These are phyloP conservation scores for Lichenostomus cassidix DNA, from an alignment of 2,113 vertebrate genomes.

Conservation along the genomic window DNA sequence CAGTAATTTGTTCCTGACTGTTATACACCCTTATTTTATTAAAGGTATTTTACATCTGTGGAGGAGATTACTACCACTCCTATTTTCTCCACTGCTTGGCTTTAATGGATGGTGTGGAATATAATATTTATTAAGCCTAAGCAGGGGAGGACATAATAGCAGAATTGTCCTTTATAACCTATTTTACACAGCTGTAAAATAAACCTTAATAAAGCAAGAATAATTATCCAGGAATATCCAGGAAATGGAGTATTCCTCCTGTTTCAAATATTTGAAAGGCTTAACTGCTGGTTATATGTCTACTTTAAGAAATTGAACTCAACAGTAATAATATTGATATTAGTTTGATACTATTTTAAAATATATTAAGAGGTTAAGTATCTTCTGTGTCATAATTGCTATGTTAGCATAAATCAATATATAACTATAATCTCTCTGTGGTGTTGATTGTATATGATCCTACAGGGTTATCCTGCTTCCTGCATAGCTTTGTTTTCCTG, in stretches of 20 bases:
- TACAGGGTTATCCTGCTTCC: not conserved
- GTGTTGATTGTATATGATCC: not conserved
- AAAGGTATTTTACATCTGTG: conserved; percentile 67
- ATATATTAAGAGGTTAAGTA: not conserved
- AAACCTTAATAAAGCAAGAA: conserved; percentile 71
- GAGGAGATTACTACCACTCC: conserved; percentile 54
- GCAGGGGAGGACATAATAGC: conserved; percentile 51
- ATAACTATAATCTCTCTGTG: not conserved
- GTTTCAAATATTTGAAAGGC: conserved; percentile 26
- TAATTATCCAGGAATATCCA: conserved; percentile 43
- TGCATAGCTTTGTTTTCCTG: not conserved
- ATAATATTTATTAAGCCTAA: conserved; percentile 70
- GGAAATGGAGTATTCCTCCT: conserved; percentile 14
- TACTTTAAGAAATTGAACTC: conserved; percentile 10
- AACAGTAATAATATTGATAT: not conserved
- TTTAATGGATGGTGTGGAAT: conserved; percentile 59
- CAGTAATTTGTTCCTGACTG: conserved; percentile 70
- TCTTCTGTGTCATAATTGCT: not conserved
- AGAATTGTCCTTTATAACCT: conserved; percentile 63
- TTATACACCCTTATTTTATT: conserved; percentile 71
- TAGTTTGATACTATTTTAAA: not conserved
- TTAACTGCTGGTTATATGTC: not conserved
- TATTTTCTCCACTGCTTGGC: conserved; percentile 62
- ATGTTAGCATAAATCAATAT: not conserved
- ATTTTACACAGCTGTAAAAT: conserved; percentile 69